Base-by-base conservation (phyloP, 2,888 invertebrate genomes). In the Netelia fuscicornis region DNA sequence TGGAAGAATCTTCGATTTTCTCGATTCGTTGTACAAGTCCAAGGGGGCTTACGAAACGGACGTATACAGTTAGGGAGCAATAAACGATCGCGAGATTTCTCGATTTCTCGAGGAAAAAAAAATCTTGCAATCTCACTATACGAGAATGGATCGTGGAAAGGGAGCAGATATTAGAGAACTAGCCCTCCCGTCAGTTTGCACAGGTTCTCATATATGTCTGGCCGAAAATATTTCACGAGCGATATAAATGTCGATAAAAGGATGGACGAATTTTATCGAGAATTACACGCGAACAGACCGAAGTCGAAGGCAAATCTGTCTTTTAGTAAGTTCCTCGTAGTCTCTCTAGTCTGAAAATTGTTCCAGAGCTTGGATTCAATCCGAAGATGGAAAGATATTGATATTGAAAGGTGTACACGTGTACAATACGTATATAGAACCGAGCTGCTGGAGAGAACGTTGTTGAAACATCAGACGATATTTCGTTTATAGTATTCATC, bases 221-320 rank as follows among this genome's bases (percentile, higher is more conserved):
- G 30, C 30, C 30, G 13, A 67, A 17, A 56, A 62, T 81, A 65
- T 54, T 80, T 65, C 79, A 64, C 42, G 44, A 65, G 20, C 25
- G 56, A 23, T 17, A 80, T 23, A 80, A 13, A 48, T 80, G 72
- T 72, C 80, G 80, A 80, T 80, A 30, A 72, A 54, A 67, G 58
- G n/a, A 64, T 17, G 25, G 20, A 58, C 56, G 42, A 72, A 60
- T 80, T 80, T 65, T 17, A 65, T 65, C 25, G 80, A 23, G 65
- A 25, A 23, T 64, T 65, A 30, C 20, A 60, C 74, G 25, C 52
- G 67, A 68, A 68, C 68, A 44, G 67, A 67, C 42, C 68, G 54
- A 70, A 62, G 62, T 76, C 52, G 44, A 62, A 54, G n/a, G 75
- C 64, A 52, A 75, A 54, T 64, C 62, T 68, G 42, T 81, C 62